Conservation (phyloP, 2,888 invertebrate genomes). For the Agrotis ipsilon region DNA sequence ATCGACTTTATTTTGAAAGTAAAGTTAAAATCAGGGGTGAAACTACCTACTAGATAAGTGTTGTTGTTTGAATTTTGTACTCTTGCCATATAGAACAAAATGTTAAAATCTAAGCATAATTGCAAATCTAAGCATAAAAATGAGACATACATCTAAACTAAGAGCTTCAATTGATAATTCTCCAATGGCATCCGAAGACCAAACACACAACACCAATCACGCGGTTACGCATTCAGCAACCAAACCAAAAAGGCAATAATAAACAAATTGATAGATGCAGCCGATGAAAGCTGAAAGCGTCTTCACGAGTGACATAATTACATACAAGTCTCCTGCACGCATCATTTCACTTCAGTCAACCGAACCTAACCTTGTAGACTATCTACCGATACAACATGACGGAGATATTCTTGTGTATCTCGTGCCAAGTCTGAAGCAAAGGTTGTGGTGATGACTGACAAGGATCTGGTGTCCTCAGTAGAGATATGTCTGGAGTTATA, state of each 20-base stretch:
- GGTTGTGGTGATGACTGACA: conserved; percentile 21
- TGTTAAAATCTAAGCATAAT: no score
- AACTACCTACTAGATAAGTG: no score
- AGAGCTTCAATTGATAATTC: background rate
- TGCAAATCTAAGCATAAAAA: no score
- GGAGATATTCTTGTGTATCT: conserved; percentile 16
- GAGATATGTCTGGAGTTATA: conserved; percentile 6
- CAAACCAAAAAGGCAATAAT: background rate
- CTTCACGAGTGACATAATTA: background rate
- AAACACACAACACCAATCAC: background rate
- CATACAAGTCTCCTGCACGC: background rate
- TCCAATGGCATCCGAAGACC: no score
- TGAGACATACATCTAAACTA: background rate
- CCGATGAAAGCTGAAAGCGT: background rate
- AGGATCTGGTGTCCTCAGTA: background rate
- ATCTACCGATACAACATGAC: background rate
- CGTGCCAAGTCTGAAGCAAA: conserved; percentile 36
- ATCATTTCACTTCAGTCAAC: conserved; percentile 8
- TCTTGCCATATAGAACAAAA: no score
- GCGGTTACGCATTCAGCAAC: no score
- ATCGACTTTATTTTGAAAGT: background rate
- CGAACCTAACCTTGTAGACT: background rate
- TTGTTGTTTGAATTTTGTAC: no score
- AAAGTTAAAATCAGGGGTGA: no score
- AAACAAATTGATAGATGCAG: background rate